These are phyloP conservation scores for Agapostemon virescens DNA, from an alignment of 2,888 invertebrate species.

Conservation along the genomic window DNA sequence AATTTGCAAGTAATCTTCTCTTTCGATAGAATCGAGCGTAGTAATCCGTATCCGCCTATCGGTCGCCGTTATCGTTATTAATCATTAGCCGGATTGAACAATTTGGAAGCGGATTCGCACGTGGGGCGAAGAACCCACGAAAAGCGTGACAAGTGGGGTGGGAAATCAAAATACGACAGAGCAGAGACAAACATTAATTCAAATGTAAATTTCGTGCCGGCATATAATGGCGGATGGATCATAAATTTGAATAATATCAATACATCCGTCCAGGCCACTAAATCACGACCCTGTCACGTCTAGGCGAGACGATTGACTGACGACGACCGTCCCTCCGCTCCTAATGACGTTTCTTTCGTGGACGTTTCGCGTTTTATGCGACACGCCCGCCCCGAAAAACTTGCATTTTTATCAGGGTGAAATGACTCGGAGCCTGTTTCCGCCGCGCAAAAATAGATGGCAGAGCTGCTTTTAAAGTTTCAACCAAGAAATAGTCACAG, in stretches of 20 bases:
- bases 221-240: constrained; percentile 47
- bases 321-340: constrained; percentile 50
- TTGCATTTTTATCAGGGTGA: not conserved
- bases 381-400: not conserved
- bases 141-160: constrained; percentile 33
- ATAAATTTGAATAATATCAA: constrained; percentile 69
- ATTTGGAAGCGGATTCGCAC: not conserved
- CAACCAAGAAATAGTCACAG: not conserved
- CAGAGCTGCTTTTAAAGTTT: not conserved
- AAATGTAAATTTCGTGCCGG: constrained; percentile 60
- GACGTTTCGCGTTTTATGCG: constrained; percentile 6
- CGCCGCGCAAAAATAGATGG: not conserved
- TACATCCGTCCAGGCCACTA: constrained; percentile 48
- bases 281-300: constrained; percentile 52
- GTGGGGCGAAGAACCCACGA: constrained; percentile 13
- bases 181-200: constrained; percentile 58
- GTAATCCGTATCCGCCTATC: not conserved
- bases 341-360: constrained; percentile 47
- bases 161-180: constrained; percentile 30
- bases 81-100: constrained; percentile 2
- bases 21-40: not conserved
- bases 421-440: not conserved
- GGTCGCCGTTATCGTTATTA: not conserved
- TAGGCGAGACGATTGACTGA: constrained; percentile 59
- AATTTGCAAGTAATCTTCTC: not conserved